Percentiles rank a stretch among this genome's conserved stretches.
phyloP scores from a whole-genome alignment of 2,113 vertebrate species.

The Stigmatopora nigra region DNA sequence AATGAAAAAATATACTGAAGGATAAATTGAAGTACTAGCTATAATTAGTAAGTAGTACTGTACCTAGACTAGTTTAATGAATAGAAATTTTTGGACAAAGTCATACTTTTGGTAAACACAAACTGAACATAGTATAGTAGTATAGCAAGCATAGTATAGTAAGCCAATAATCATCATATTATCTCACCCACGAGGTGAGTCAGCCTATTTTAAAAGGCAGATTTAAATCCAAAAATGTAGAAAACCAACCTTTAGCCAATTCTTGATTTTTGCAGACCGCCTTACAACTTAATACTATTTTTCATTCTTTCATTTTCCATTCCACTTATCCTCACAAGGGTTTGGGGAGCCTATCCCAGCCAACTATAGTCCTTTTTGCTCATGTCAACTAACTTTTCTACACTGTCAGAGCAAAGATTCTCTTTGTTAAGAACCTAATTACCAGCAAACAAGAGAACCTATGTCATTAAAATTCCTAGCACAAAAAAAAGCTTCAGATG shows the following conservation, averaged over 20 bases:
- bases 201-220: neutral
- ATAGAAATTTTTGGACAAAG: too few species aligned
- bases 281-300: too few species aligned
- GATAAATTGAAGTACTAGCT: neutral
- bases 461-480: conserved; percentile 33
- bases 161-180: neutral
- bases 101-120: too few species aligned
- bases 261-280: too few species aligned
- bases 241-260: neutral
- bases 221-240: neutral
- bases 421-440: conserved; percentile 45
- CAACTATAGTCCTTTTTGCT: conserved; percentile 16
- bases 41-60: too few species aligned
- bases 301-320: too few species aligned
- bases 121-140: too few species aligned
- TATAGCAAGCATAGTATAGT: too few species aligned
- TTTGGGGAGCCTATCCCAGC: too few species aligned
- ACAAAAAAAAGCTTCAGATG: conserved; percentile 27
- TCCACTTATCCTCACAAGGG: too few species aligned
- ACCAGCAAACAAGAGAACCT: conserved; percentile 16
- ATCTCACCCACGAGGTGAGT: neutral
- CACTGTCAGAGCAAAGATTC: conserved; percentile 33
- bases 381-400: conserved; percentile 26
- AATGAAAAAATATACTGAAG: neutral
- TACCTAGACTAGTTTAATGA: too few species aligned